Conservation (phyloP, 2,888 invertebrate species). For the Apamea anceps region DNA sequence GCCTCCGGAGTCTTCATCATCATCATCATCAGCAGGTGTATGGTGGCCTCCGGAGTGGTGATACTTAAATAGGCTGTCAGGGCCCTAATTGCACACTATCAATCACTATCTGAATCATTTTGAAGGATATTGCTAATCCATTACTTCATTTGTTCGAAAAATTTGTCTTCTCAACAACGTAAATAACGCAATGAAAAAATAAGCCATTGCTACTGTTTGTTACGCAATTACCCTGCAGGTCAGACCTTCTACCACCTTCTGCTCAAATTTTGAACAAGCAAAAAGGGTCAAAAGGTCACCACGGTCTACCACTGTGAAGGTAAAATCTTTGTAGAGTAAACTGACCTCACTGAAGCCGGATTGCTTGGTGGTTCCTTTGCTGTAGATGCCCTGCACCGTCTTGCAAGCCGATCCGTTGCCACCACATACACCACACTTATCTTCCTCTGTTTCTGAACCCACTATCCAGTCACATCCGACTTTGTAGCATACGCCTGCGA, state of each 20-base stretch:
- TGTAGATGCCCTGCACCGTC: slow-evolving; percentile 93
- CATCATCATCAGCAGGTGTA: no score
- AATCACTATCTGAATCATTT: background rate
- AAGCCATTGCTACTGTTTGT: background rate
- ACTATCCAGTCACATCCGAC: slow-evolving; percentile 98
- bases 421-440: slow-evolving; percentile 96
- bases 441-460: slow-evolving; percentile 94
- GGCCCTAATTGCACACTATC: background rate
- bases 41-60: background rate
- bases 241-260: background rate
- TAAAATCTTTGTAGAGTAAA: background rate
- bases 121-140: background rate
- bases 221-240: background rate
- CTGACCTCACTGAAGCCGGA: slow-evolving; percentile 90
- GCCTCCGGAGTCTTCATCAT: no score
- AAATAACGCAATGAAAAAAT: background rate
- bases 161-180: background rate
- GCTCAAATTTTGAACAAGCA: background rate
- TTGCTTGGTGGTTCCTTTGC: slow-evolving; percentile 90
- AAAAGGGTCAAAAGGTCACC: background rate
- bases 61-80: background rate
- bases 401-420: slow-evolving; percentile 95
- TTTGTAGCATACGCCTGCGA: slow-evolving; percentile 91
- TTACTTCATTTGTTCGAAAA: background rate
- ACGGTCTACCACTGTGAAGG: no score